Percentiles rank a stretch among this genome's conserved stretches.
These are phyloP conservation scores for Euphydryas editha DNA, from an alignment of 2,888 invertebrate genomes.

Conservation along the genomic window DNA sequence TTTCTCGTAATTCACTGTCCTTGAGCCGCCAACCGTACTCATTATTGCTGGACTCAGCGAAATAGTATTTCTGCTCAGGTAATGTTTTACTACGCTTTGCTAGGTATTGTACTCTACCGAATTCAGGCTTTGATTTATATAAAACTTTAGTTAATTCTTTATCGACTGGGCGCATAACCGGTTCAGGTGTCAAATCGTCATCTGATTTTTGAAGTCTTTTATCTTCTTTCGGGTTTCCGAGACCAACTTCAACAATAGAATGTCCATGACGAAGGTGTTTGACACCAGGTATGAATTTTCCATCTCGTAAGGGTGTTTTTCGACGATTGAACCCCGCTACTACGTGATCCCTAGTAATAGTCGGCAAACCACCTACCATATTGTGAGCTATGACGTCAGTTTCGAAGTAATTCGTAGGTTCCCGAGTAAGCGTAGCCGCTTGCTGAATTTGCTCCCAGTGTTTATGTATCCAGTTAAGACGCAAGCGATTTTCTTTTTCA, in stretches of 20 bases:
- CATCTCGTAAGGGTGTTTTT: constrained; percentile 53
- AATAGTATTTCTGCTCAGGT: constrained; percentile 61
- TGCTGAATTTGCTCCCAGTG: constrained; percentile 52
- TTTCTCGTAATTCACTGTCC: constrained; percentile 50
- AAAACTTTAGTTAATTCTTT: constrained; percentile 49
- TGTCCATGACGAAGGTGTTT: constrained; percentile 52
- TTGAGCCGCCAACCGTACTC: constrained; percentile 60
- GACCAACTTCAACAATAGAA: constrained; percentile 54
- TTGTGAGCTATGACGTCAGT: constrained; percentile 55
- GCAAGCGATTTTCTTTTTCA: constrained; percentile 57
- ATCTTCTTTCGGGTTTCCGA: constrained; percentile 56
- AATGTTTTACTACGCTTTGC: constrained; percentile 45
- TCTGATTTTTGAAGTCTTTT: constrained; percentile 52
- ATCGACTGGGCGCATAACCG: constrained; percentile 60
- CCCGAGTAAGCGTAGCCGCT: constrained; percentile 56
- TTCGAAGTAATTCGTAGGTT: constrained; percentile 58
- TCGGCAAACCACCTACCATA: constrained; percentile 55
- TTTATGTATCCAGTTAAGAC: constrained; percentile 58
- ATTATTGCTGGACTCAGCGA: constrained; percentile 54
- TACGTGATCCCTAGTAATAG: constrained; percentile 56
- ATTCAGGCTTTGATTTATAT: constrained; percentile 54
- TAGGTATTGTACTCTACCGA: constrained; percentile 54
- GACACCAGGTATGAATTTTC: constrained; percentile 50
- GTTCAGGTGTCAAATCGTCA: constrained; percentile 51
- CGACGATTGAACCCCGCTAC: constrained; percentile 51